Conservation (phyloP, 2,888 invertebrate genomes). For the Tribolium freemani region DNA sequence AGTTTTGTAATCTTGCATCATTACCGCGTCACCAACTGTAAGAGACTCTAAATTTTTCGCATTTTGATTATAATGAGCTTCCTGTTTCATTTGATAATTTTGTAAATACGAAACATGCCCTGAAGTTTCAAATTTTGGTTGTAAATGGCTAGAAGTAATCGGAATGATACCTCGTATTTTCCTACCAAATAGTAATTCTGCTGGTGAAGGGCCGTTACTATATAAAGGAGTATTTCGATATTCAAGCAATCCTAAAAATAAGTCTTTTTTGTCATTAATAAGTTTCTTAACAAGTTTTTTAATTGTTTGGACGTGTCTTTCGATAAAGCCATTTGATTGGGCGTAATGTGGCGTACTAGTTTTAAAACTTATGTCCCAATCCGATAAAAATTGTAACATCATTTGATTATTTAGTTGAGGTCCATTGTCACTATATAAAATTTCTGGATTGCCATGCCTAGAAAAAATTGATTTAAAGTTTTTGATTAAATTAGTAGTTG, state of each 20-base stretch:
- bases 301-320: slow-evolving; percentile 39
- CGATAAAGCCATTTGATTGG: slow-evolving; percentile 36
- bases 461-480: slow-evolving; percentile 44
- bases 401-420: slow-evolving; percentile 18
- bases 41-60: neutral
- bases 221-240: slow-evolving; percentile 25
- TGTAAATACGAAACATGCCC: neutral
- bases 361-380: slow-evolving; percentile 34
- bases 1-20: neutral
- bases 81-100: neutral
- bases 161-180: neutral
- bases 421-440: slow-evolving; percentile 40
- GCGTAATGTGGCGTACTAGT: slow-evolving; percentile 32
- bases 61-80: neutral
- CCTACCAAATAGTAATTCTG: neutral
- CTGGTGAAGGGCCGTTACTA: neutral
- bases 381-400: slow-evolving; percentile 21
- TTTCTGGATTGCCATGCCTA: slow-evolving; percentile 39
- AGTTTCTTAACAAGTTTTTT: slow-evolving; percentile 40
- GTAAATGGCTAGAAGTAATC: neutral
- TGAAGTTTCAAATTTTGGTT: neutral
- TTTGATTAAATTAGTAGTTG: slow-evolving; percentile 14
- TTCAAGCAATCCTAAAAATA: neutral
- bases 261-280: slow-evolving; percentile 7
- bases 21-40: neutral